These are phyloP conservation scores for Philotrypesis tridentata DNA, from an alignment of 1,140 invertebrate genomes.

Conservation along the genomic window DNA sequence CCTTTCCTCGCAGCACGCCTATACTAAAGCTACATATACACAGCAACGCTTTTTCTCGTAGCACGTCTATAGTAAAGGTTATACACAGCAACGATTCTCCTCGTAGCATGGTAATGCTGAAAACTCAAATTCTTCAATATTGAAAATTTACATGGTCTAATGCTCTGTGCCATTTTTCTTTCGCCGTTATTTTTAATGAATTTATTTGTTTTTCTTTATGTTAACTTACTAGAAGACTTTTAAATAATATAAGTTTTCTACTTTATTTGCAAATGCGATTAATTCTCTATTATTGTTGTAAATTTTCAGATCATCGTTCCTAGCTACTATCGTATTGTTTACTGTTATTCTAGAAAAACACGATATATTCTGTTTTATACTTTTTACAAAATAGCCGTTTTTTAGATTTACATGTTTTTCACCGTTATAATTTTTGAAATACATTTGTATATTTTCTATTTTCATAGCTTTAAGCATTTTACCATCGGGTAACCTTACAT, in stretches of 20 bases:
- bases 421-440: too few species aligned
- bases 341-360: slow-evolving; percentile 45
- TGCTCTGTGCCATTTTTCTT: slow-evolving; percentile 50
- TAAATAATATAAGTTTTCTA: slow-evolving; percentile 45
- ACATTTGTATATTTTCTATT: slow-evolving; percentile 40
- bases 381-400: too few species aligned
- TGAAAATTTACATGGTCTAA: too few species aligned
- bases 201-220: slow-evolving; percentile 19
- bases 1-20: too few species aligned
- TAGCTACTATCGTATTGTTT: slow-evolving; percentile 40
- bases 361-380: too few species aligned
- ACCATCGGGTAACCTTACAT: slow-evolving; percentile 51
- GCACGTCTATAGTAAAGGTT: too few species aligned
- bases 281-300: slow-evolving; percentile 40
- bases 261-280: slow-evolving; percentile 44
- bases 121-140: too few species aligned
- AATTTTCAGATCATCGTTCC: slow-evolving; percentile 44
- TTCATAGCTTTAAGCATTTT: slow-evolving; percentile 49
- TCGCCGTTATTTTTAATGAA: slow-evolving; percentile 37
- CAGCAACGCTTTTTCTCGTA: too few species aligned
- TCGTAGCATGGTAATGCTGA: too few species aligned
- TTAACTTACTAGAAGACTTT: slow-evolving; percentile 11
- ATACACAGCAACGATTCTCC: too few species aligned
- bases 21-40: too few species aligned
- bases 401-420: too few species aligned